Conservation (phyloP, 2,888 invertebrate genomes). For the Cephus sareptanus region DNA sequence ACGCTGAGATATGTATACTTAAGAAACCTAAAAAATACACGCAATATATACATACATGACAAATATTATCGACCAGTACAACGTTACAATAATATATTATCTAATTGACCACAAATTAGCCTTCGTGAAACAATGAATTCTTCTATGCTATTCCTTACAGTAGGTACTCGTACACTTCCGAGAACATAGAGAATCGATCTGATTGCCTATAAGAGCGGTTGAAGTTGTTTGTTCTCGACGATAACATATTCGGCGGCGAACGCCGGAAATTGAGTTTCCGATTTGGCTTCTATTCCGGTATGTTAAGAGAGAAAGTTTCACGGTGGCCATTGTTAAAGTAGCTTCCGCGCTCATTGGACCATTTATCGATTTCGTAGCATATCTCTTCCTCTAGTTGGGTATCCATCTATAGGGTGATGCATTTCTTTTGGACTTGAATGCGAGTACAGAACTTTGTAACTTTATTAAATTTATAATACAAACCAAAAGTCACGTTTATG, state of each 20-base stretch:
- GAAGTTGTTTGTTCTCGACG: slow-evolving; percentile 28
- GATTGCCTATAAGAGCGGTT: slow-evolving; percentile 8
- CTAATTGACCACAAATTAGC: not conserved
- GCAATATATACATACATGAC: not conserved
- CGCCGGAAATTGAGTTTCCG: slow-evolving; percentile 33
- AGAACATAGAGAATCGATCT: not conserved
- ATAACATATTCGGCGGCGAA: slow-evolving; percentile 24
- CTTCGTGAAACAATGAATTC: not conserved
- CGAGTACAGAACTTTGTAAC: not conserved
- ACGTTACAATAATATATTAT: not conserved
- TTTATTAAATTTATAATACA: not conserved
- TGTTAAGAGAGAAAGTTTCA: slow-evolving; percentile 17
- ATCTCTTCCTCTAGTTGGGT: not conserved
- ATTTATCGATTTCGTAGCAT: slow-evolving; percentile 2
- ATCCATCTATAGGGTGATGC: not conserved
- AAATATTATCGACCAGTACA: not conserved
- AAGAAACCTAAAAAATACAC: not conserved
- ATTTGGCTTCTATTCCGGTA: slow-evolving; percentile 25
- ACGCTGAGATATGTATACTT: not conserved
- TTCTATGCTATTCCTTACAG: not conserved
- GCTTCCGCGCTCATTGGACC: slow-evolving; percentile 1
- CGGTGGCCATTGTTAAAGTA: slow-evolving; percentile 1
- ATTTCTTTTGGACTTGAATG: not conserved
- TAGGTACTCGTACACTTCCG: not conserved
- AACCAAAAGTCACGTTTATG: not conserved